Base-by-base conservation (phyloP, 2,888 invertebrate species). In the Malthinus flaveolus region DNA sequence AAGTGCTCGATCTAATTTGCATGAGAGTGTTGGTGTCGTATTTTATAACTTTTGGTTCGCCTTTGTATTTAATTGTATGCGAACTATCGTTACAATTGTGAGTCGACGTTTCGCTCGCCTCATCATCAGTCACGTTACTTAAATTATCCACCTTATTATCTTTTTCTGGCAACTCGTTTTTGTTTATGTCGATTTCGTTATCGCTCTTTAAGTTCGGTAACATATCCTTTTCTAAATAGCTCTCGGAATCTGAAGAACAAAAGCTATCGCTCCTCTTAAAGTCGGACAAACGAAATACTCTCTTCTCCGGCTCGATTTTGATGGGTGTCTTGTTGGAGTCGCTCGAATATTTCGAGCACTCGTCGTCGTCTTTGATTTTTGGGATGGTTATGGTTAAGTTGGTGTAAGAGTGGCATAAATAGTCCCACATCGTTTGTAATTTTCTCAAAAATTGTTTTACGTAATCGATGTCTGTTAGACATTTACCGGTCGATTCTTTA, bases 211-310 rank as follows among this genome's bases (percentile, higher is more conserved):
- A 73, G 61, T 79, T 79, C 3, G 75, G 71, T 53, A 79, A 71
- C 57, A 71, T 68, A 33, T 73, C 74, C 53, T 73, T 75, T 49
- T 78, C 78, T 32, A 78, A 65, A 62, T 78, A 78, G 56, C 77
- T 75, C 50, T 78, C 78, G 0, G 77, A 77, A 64, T 78, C 78
- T 46, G 75, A 75, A 3, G 73, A 70, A 48, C 67, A 69, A 42
- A 76, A 73, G 42, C 73, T 68, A 63, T 76, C 74, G 65, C 74
- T 77, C 61, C 70, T 68, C 76, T 84, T 84, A 59, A 85, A 84
- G 72, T 85, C 85, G 12, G 84, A 80, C 59, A 85, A 81, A 11
- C 82, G 84, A 65, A 85, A 84, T 2, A 71, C 68, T 63, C 67
- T 67, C 34, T 56, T 63, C 49, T 51, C 42, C 9, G 31, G 13